phyloP scores from a whole-genome alignment of 2,888 invertebrate genomes.

The Plebejus argus region DNA sequence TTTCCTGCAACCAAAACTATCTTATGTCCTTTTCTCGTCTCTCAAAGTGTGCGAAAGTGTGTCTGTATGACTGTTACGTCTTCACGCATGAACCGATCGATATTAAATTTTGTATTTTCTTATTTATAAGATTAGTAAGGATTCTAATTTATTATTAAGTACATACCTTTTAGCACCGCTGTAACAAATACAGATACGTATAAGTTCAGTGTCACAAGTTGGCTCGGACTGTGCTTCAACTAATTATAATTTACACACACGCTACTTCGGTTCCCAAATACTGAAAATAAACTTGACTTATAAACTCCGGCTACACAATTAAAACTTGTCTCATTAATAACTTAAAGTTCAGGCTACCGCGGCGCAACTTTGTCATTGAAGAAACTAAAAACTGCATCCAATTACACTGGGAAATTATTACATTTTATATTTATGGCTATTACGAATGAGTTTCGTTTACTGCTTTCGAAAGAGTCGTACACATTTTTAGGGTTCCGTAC shows the following conservation, averaged over 20 bases:
- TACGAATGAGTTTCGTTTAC: not conserved
- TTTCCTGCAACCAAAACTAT: too few relatives aligned
- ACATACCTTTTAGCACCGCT: not conserved
- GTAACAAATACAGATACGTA: not conserved
- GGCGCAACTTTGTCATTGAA: constrained; percentile 35
- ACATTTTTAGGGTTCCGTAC: too few relatives aligned
- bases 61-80: too few relatives aligned
- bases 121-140: too few relatives aligned
- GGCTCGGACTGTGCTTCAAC: not conserved
- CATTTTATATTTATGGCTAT: constrained; percentile 6
- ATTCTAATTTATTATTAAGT: too few relatives aligned
- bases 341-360: constrained; percentile 59
- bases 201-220: not conserved
- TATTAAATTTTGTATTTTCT: too few relatives aligned
- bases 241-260: constrained; percentile 26
- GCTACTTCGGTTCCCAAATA: not conserved
- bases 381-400: constrained; percentile 35
- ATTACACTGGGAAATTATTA: constrained; percentile 26
- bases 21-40: too few relatives aligned
- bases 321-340: constrained; percentile 71
- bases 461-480: not conserved
- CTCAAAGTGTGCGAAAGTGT: too few relatives aligned
- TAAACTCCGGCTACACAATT: constrained; percentile 51
- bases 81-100: too few relatives aligned
- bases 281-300: constrained; percentile 29